These are phyloP conservation scores for Apocrypta bakeri DNA, from an alignment of 1,140 invertebrate species.

Conservation along the genomic window DNA sequence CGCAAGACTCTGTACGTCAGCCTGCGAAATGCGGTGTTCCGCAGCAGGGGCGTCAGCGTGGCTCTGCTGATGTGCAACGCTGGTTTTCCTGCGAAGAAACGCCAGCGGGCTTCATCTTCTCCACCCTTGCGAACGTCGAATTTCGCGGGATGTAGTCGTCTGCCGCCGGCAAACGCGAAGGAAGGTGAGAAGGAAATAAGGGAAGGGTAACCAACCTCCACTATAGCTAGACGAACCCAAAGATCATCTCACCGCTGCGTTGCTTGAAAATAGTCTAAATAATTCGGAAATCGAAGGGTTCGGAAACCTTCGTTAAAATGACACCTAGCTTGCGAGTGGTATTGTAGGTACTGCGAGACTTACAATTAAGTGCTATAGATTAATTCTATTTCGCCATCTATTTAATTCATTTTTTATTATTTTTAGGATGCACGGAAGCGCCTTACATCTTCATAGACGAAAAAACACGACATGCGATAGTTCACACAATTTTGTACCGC, in stretches of 20 bases:
- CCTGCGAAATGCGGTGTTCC: not conserved
- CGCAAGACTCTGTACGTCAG: not conserved
- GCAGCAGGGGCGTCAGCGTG: not conserved
- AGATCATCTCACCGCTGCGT: conserved; percentile 55
- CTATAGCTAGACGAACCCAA: not conserved
- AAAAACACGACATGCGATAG: too few species aligned
- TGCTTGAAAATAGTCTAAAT: conserved; percentile 60
- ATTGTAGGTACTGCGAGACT: too few species aligned
- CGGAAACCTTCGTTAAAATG: conserved; percentile 62
- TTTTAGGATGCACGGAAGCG: too few species aligned
- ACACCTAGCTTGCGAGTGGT: too few species aligned
- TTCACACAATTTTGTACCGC: too few species aligned
- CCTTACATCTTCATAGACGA: too few species aligned
- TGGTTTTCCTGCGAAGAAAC: conserved; percentile 40
- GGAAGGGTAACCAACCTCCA: conserved; percentile 12
- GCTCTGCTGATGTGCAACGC: not conserved
- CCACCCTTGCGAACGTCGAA: conserved; percentile 11
- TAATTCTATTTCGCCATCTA: too few species aligned
- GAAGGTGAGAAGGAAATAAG: conserved; percentile 26
- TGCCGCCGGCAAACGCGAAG: not conserved
- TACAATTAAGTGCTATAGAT: too few species aligned
- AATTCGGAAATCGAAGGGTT: conserved; percentile 55
- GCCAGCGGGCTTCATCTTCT: conserved; percentile 15
- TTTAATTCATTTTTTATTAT: too few species aligned
- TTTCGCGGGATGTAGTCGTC: conserved; percentile 31